Evolutionary conservation across 2,888 invertebrate species (phyloP), one percentile per base, ranked within the genome.

Genomic region (Dasysyrphus tricinctus): DNA sequence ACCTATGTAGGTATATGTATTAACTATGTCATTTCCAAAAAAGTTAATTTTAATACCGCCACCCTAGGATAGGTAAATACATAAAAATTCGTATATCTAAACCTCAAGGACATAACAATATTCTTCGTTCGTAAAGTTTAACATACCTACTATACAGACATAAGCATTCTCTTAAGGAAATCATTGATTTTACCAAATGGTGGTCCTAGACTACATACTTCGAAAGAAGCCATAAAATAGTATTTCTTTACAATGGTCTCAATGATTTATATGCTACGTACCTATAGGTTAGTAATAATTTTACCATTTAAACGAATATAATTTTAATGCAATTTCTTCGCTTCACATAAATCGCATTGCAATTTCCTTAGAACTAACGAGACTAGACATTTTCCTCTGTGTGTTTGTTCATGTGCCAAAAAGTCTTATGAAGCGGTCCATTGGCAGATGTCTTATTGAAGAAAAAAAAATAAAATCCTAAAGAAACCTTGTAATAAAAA

Each of bases 281-380:
- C 24, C 24, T 24, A n/a, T 57, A 29, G 11, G 34, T 11, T 37
- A 57, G 44, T 67, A 67, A 49, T 67, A 67, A 67, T 67, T 67
- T 47, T 12, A 11, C 34, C 49, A 37, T 37, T 61, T 49, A 12
- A 34, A 49, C 37, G 8, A 49, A 5, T 47, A 49, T 57, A 56
- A 76, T 76, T 80, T 56, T 63, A 56, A 77, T 77, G 65, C 80
- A 70, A 56, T 75, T 75, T 47, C 29, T 19, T 32, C 44, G 54
- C 8, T 19, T n/a, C 37, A 57, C 69, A 77, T 77, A 77, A 69
- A 79, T 70, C 39, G 69, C 39, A 69, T 29, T 37, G 39, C 39
- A 54, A 39, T 69, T 69, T 54, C n/a, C 29, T 69, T 29, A 24
- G 3, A 51, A 39, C 39, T 69, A 69, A 69, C 69, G 54, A 69